Base-by-base conservation (phyloP, 1,140 invertebrate species). In the Neelides sp. region DNA sequence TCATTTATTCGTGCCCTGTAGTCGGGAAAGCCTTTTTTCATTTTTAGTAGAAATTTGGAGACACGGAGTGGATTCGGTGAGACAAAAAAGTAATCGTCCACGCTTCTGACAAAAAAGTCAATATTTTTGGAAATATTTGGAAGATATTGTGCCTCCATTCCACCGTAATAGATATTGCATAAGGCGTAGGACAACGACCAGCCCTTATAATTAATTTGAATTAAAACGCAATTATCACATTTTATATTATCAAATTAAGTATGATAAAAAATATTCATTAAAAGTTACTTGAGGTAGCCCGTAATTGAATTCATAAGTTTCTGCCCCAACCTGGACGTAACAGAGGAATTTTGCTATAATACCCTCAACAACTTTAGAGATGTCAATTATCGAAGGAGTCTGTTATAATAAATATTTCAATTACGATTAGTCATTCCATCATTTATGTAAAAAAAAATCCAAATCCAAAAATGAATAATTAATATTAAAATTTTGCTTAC, bases 11-110 rank as follows among this genome's bases (percentile, higher is more conserved):
- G 19, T 24, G 42, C 48, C n/a, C 35, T 40, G 19, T 54, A 54
- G 4, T 54, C 37, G 5, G 1, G 13, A 1, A 41, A 19, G 0
- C 52, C 52, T 3, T 45, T 30, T 28, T 32, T 48, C 48, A 58
- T 43, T 19, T n/a, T 24, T 48, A 4, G n/a, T 15, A 41, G 49
- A 7, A 55, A 43, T 28, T 20, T 8, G 4, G 23, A 3, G 30
- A 56, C 42, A 20, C 53, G 20, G 0, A 3, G 1, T 0, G 40
- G 34, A 22, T 52, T 17, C 2, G 46, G 15, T 3, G 50, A 46
- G 2, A 59, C 20, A 35, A 45, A 59, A 19, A 59, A 50, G 28
- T 55, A 55, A 22, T 59, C 57, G 27, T 59, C 57, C 2, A 55
- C 53, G 3, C 10, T 49, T 3, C 50, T 32, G 7, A 52, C 8